These are phyloP conservation scores for Scaptomyza montana DNA, from an alignment of 1,140 invertebrate genomes.

Conservation along the genomic window DNA sequence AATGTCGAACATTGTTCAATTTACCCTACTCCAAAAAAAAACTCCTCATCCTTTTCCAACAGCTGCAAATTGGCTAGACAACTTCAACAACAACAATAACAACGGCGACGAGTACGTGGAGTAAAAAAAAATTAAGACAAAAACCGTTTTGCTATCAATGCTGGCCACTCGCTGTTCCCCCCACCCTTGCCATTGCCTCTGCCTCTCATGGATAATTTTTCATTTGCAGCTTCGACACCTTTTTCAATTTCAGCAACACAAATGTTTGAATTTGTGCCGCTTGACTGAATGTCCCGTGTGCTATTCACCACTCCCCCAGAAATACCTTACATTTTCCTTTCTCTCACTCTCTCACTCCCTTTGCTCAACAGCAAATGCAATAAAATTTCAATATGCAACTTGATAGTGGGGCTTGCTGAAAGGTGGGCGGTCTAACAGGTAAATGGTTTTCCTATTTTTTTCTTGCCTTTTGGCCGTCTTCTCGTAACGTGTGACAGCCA, in stretches of 20 bases:
- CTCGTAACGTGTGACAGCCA: constrained; percentile 53
- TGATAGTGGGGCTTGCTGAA: constrained; percentile 6
- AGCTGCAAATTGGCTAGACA: constrained; percentile 55
- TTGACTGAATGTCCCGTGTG: constrained; percentile 55
- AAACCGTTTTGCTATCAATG: constrained; percentile 66
- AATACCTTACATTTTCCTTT: neutral
- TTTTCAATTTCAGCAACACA: constrained; percentile 81
- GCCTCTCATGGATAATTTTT: constrained; percentile 65
- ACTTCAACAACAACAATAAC: constrained; percentile 37
- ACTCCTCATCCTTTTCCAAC: neutral
- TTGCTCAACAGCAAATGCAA: constrained; percentile 55
- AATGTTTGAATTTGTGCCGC: constrained; percentile 82
- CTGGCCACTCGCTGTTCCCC: constrained; percentile 51
- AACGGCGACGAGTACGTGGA: neutral
- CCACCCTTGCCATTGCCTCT: neutral
- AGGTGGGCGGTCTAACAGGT: constrained; percentile 33
- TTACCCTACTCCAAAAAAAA: neutral
- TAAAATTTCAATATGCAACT: constrained; percentile 80
- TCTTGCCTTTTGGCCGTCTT: constrained; percentile 9
- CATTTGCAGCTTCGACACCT: constrained; percentile 76
- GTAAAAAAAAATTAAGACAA: constrained; percentile 61
- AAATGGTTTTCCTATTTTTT: constrained; percentile 37
- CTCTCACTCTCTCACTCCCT: neutral
- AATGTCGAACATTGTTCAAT: constrained; percentile 24
- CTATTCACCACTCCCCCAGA: neutral